Conservation (phyloP, 2,113 vertebrate species). For the Cyprinus carpio region DNA sequence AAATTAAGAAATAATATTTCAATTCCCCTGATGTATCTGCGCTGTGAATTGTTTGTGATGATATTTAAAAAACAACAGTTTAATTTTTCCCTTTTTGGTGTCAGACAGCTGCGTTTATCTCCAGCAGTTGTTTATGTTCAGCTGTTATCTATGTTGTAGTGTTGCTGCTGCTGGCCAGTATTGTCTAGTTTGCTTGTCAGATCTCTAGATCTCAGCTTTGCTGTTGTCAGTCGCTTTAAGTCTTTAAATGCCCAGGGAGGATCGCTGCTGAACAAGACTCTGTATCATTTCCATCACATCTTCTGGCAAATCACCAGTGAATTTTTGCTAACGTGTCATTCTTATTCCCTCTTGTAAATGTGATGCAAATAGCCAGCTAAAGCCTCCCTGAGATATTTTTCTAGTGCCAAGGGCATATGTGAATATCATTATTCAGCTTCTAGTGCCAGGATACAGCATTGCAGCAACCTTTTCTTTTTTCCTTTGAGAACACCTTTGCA, state of each 20-base stretch:
- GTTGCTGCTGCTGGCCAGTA: conserved; percentile 17
- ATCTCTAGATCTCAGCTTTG: conserved; percentile 23
- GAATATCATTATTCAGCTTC: conserved; percentile 14
- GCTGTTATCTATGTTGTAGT: conserved; percentile 11
- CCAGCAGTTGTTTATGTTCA: neutral
- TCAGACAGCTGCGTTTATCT: neutral
- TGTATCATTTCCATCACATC: neutral
- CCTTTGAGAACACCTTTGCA: neutral
- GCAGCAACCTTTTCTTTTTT: conserved; percentile 1
- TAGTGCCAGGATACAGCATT: neutral
- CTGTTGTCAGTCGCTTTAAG: conserved; percentile 14
- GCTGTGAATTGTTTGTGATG: neutral
- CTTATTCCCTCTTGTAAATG: neutral
- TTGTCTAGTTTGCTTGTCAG: conserved; percentile 22
- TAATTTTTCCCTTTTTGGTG: neutral
- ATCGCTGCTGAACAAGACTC: neutral
- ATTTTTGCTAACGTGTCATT: neutral
- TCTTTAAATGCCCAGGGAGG: conserved; percentile 30
- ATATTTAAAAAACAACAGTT: neutral
- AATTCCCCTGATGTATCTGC: conserved; percentile 4
- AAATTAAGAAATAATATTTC: neutral
- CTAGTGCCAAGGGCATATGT: conserved; percentile 14
- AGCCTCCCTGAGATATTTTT: neutral
- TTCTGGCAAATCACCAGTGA: conserved; percentile 24
- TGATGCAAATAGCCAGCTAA: conserved; percentile 8